These are phyloP conservation scores for Melinaea marsaeus DNA, from an alignment of 2,888 invertebrate species.

Conservation along the genomic window DNA sequence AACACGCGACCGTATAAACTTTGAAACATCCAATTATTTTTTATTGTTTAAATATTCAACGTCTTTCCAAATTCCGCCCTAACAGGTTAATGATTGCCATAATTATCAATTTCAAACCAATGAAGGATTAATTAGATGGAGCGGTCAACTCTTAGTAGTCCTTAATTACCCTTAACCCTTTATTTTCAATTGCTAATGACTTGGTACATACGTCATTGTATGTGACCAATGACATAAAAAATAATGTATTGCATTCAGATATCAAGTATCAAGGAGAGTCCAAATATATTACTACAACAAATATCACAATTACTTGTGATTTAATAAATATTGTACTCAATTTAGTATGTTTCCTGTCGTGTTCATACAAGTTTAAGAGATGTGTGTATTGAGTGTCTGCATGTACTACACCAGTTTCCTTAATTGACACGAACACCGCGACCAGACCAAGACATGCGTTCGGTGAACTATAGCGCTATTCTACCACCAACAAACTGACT, in stretches of 20 bases:
- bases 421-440: constrained; percentile 25
- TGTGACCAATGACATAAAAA: background rate
- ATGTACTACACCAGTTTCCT: constrained; percentile 17
- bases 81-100: no score
- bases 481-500: constrained; percentile 3
- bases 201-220: background rate
- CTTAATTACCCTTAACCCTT: background rate
- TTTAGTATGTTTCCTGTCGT: no score
- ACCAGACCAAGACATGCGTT: constrained; percentile 18
- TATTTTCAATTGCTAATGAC: background rate
- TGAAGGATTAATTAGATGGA: constrained; percentile 2
- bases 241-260: no score
- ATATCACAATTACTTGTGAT: no score
- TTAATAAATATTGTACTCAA: no score
- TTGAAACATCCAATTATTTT: background rate
- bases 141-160: constrained; percentile 1
- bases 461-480: constrained; percentile 16
- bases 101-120: background rate
- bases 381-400: constrained; percentile 2
- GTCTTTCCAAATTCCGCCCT: no score
- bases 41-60: no score
- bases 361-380: background rate
- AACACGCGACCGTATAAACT: no score
- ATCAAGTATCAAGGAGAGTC: no score
- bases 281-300: no score